A percentile compares a stretch with the other conserved stretches of the same genome.
These are phyloP conservation scores for Lepidurus packardi DNA, from an alignment of 1,140 invertebrate species.

Conservation along the genomic window DNA sequence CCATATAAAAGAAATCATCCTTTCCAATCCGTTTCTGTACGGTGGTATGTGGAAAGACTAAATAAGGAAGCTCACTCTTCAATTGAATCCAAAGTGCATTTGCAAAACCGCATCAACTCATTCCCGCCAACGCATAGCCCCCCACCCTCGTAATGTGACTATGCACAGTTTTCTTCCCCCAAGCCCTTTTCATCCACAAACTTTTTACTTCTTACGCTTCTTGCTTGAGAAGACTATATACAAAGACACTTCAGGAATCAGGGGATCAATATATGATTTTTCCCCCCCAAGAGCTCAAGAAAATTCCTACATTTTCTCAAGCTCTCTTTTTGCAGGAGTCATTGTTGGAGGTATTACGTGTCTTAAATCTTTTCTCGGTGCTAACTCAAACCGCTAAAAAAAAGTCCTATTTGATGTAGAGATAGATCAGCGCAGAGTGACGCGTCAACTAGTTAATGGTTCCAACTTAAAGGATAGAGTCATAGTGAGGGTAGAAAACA, in stretches of 20 bases:
- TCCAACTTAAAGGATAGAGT: neutral
- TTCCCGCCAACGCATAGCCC: neutral
- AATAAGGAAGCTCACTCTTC: too few relatives aligned
- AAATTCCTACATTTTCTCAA: neutral
- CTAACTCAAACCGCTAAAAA: slow-evolving; percentile 3
- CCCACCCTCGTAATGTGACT: too few relatives aligned
- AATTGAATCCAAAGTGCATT: too few relatives aligned
- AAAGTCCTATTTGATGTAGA: slow-evolving; percentile 2
- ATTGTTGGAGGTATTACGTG: neutral
- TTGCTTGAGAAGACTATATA: neutral
- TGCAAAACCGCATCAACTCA: neutral
- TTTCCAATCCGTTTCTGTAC: too few relatives aligned
- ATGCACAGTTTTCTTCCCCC: neutral
- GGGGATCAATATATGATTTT: slow-evolving; percentile 1
- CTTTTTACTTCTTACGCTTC: neutral
- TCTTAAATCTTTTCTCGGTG: neutral
- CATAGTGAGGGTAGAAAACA: neutral
- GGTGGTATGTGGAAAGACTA: too few relatives aligned
- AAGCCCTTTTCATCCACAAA: neutral
- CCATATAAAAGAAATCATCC: too few relatives aligned
- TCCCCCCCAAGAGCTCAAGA: neutral
- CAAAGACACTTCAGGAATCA: neutral
- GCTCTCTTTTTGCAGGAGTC: neutral
- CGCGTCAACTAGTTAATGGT: slow-evolving; percentile 17
- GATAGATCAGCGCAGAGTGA: slow-evolving; percentile 8